These are phyloP conservation scores for Styela plicata DNA, from an alignment of 23 tunicate genomes.

Conservation along the genomic window DNA sequence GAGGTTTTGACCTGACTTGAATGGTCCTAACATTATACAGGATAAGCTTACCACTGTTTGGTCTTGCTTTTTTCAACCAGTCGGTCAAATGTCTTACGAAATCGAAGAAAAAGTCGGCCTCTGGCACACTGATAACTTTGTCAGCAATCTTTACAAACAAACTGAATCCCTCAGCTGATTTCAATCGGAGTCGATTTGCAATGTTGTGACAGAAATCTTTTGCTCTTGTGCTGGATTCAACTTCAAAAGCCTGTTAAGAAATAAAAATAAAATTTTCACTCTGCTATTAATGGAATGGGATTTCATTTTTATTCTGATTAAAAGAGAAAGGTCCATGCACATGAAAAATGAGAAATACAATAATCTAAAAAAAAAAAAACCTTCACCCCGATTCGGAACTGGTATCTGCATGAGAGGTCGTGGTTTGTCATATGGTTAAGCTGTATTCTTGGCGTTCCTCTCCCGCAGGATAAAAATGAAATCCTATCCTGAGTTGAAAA, in stretches of 20 bases:
- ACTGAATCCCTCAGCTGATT: slow-evolving; percentile 92
- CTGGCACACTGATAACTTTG: slow-evolving; percentile 95
- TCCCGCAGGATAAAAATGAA: too few relatives aligned
- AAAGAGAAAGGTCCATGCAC: too few relatives aligned
- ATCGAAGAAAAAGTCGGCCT: slow-evolving; percentile 93
- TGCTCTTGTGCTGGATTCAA: slow-evolving; percentile 94
- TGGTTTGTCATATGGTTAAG: too few relatives aligned
- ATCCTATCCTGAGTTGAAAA: too few relatives aligned
- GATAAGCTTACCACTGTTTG: slow-evolving; percentile 1
- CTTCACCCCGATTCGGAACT: too few relatives aligned
- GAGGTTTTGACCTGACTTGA: background rate
- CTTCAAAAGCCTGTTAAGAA: slow-evolving; percentile 85
- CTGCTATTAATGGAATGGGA: too few relatives aligned
- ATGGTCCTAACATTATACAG: background rate
- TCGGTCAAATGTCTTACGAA: slow-evolving; percentile 96
- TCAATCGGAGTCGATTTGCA: slow-evolving; percentile 90
- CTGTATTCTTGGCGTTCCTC: too few relatives aligned
- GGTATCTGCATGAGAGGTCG: too few relatives aligned
- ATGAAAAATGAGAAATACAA: too few relatives aligned
- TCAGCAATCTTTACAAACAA: slow-evolving; percentile 95
- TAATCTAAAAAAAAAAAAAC: too few relatives aligned
- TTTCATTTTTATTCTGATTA: too few relatives aligned
- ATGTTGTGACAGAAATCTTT: slow-evolving; percentile 92
- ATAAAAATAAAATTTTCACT: background rate
- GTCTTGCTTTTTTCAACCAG: slow-evolving; percentile 71